phyloP scores from a whole-genome alignment of 2,888 invertebrate genomes.

The Hydriomena furcata region DNA sequence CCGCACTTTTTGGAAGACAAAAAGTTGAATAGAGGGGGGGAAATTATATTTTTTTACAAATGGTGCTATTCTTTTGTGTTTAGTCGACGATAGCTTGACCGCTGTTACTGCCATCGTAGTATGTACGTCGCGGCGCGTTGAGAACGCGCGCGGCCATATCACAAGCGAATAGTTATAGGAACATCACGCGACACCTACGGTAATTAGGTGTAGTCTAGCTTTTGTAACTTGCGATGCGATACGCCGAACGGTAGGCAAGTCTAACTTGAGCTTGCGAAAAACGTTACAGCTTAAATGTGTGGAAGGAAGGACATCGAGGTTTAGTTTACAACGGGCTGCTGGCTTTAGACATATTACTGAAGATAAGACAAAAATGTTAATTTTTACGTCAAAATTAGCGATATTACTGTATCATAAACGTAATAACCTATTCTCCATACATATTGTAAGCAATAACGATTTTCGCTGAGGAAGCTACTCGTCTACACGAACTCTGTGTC shows the following conservation, averaged over 20 bases:
- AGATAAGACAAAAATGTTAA: too few relatives aligned
- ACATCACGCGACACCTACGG: slow-evolving; percentile 44
- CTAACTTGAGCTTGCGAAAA: not conserved
- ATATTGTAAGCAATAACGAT: not conserved
- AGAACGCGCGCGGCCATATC: slow-evolving; percentile 54
- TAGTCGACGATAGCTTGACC: slow-evolving; percentile 74
- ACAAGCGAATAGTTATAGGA: slow-evolving; percentile 46
- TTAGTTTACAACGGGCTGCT: too few relatives aligned
- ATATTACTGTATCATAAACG: too few relatives aligned
- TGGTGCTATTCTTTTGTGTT: slow-evolving; percentile 81
- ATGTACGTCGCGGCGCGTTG: slow-evolving; percentile 44
- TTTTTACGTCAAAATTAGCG: too few relatives aligned
- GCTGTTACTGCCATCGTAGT: slow-evolving; percentile 67
- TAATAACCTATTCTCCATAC: too few relatives aligned
- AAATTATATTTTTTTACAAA: slow-evolving; percentile 79
- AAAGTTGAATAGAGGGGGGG: slow-evolving; percentile 52
- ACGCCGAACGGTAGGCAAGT: slow-evolving; percentile 20
- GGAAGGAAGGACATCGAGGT: too few relatives aligned
- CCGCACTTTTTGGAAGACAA: slow-evolving; percentile 45
- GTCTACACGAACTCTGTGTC: not conserved
- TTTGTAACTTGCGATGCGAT: slow-evolving; percentile 60
- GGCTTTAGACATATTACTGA: too few relatives aligned
- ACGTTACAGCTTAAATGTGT: not conserved
- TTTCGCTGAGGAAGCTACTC: not conserved
- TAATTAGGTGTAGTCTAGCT: slow-evolving; percentile 68